Evolutionary conservation across 2,113 vertebrate genomes (phyloP), one percentile per base, ranked within the genome.

Genomic region (Seriola dumerili): DNA sequence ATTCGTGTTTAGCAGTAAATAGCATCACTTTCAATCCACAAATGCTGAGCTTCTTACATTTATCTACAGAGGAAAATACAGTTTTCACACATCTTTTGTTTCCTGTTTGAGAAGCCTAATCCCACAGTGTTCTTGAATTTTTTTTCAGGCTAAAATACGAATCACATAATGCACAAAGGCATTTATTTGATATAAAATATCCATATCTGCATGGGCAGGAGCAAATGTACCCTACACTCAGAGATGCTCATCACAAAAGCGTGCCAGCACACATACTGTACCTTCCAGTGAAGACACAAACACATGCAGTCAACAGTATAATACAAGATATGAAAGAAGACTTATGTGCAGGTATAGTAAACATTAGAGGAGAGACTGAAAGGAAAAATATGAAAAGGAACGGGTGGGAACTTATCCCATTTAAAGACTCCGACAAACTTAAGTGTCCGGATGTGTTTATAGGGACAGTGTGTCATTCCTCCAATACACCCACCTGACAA

Each of bases 381-480:
- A 72, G 32, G 70, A 16, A 55, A 82, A 82, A 84, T 79, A 66
- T 67, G 58, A 84, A 79, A 29, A 81, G 36, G 54, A 79, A 54
- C 74, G 52, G 77, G 44, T 21, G 23, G 17, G 29, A 72, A 83
- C 34, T 78, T 67, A 79, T 87, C 65, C 55, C 59, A 42, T 78
- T 89, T 76, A 57, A 84, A 85, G 82, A 78, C 52, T 68, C 8
- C 42, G 29, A 72, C 79, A 69, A 72, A 84, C 83, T 66, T 72
- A 58, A 50, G 54, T 62, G 67, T 86, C 79, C 59, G 76, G 78
- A 81, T 91, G 80, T 92, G 82, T 93, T 92, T 83, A 84, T 59
- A 62, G 68, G 69, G 58, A 67, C 72, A n/a, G 40, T 25, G 44
- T 86, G 74, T 85, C 73, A 29, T 72, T 80, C 72, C 71, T 76